phyloP scores from a whole-genome alignment of 1,140 invertebrate genomes.

The Caerostris extrusa region DNA sequence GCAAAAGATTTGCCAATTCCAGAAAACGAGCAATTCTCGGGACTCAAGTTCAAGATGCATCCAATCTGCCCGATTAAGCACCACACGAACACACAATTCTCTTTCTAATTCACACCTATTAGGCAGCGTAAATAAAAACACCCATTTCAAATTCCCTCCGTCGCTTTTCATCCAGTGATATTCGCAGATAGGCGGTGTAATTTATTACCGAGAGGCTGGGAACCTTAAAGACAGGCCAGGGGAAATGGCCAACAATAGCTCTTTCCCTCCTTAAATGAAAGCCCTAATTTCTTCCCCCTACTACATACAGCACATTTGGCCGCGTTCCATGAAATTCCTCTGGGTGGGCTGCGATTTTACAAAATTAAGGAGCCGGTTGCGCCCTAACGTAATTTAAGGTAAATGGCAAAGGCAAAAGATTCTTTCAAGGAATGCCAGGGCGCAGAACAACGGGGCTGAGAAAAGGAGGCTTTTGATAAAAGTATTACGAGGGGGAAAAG shows the following conservation, averaged over 20 bases:
- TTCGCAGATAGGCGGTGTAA: not conserved
- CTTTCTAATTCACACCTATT: not conserved
- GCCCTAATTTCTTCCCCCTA: conserved; percentile 29
- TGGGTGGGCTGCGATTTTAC: not conserved
- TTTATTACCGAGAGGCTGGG: not conserved
- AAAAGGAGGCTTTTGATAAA: conserved; percentile 21
- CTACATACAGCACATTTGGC: not conserved
- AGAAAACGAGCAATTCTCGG: not conserved
- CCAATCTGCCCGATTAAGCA: not conserved
- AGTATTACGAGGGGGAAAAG: not conserved
- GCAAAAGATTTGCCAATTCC: too few species aligned
- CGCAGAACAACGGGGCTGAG: not conserved
- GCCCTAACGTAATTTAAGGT: conserved; percentile 48
- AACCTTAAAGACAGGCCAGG: not conserved
- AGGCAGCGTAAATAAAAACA: conserved; percentile 8
- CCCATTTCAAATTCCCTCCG: not conserved
- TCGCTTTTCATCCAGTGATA: conserved; percentile 1
- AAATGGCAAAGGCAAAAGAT: conserved; percentile 36
- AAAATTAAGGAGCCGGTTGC: conserved; percentile 13
- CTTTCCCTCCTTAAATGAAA: conserved; percentile 42
- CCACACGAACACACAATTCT: not conserved
- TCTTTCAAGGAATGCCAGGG: not conserved
- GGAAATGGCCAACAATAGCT: conserved; percentile 46
- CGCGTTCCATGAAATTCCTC: conserved; percentile 16
- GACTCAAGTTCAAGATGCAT: not conserved